Conservation (phyloP, 2,888 invertebrate genomes). For the Metallyticus violacea region DNA sequence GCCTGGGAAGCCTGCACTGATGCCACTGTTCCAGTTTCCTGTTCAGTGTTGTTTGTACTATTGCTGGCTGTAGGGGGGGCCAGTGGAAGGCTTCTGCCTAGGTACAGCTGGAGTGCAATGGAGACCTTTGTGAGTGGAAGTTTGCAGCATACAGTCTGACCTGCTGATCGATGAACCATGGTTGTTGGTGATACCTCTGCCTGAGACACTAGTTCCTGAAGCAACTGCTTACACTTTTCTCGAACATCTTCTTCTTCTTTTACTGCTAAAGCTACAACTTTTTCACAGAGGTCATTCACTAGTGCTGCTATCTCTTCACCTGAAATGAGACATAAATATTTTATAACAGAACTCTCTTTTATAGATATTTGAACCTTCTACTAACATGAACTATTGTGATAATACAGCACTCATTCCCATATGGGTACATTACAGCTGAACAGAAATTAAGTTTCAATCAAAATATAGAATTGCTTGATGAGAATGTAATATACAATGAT, state of each 20-base stretch:
- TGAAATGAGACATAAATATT: not conserved
- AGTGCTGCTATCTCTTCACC: not conserved
- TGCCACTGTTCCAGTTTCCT: not conserved
- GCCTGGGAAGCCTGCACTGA: not conserved
- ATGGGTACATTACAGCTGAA: not conserved
- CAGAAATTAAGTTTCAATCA: too few relatives aligned
- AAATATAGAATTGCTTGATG: too few relatives aligned
- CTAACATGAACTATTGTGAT: not conserved
- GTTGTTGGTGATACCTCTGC: not conserved
- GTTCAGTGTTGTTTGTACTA: not conserved
- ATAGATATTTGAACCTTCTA: too few relatives aligned
- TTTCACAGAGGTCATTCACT: not conserved
- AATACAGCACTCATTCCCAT: not conserved
- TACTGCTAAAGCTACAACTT: not conserved
- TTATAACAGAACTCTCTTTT: too few relatives aligned
- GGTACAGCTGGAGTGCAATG: not conserved
- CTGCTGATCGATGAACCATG: not conserved
- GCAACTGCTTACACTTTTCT: not conserved
- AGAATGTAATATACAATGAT: too few relatives aligned
- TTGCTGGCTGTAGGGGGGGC: not conserved
- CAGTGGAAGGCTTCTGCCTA: not conserved
- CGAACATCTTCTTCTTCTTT: not conserved
- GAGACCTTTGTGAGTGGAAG: conserved; percentile 4
- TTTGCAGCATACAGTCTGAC: not conserved
- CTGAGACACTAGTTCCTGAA: not conserved